phyloP scores from a whole-genome alignment of 2,797 vertebrate species.

The Carduelis carduelis region DNA sequence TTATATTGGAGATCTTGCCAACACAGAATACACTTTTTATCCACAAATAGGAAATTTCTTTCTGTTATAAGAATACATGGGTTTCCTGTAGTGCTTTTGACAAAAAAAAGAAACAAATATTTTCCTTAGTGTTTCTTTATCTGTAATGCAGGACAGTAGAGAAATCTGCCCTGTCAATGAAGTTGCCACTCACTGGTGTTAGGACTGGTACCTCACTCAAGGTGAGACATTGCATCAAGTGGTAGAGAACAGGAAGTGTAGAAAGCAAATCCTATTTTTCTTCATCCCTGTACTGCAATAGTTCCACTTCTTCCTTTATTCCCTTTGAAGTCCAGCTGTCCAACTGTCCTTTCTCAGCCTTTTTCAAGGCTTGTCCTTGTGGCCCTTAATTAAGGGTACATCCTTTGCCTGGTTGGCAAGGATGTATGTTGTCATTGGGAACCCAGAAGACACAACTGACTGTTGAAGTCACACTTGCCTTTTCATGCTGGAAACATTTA shows the following conservation, averaged over 20 bases:
- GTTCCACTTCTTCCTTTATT: not conserved
- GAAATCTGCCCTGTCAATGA: not conserved
- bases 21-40: not conserved
- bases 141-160: not conserved
- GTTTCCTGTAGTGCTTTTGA: not conserved
- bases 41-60: not conserved
- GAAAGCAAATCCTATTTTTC: not conserved
- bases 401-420: not conserved
- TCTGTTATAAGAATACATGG: rapidly evolving
- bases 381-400: not conserved
- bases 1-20: not conserved
- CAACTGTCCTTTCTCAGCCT: not conserved
- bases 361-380: not conserved
- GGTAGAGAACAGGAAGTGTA: rapidly evolving
- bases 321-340: not conserved
- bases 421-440: not conserved
- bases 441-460: not conserved
- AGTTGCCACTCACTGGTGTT: not conserved
- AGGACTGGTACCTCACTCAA: not conserved
- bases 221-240: rapidly evolving
- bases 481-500: not conserved
- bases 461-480: not conserved
- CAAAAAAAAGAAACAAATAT: not conserved
- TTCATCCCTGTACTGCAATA: not conserved
- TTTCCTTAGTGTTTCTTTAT: rapidly evolving